Percentiles rank a stretch among this genome's conserved stretches.
phyloP scores from a whole-genome alignment of 2,888 invertebrate species.

The Atrina japonica region DNA sequence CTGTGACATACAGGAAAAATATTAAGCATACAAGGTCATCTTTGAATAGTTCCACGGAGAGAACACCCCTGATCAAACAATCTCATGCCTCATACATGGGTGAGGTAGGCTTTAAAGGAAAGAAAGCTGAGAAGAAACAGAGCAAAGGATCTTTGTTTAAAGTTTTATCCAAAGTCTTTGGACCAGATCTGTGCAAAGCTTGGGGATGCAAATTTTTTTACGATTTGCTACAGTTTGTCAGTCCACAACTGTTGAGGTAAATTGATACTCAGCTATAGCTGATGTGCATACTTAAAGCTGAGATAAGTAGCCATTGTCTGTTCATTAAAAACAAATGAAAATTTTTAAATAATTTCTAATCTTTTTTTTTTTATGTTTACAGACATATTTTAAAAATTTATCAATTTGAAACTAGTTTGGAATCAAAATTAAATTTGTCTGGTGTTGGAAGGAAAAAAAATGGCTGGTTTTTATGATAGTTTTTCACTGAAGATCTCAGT shows the following conservation, averaged over 20 bases:
- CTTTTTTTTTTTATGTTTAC: too few relatives aligned
- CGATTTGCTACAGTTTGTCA: conserved; percentile 67
- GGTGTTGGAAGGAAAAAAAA: too few relatives aligned
- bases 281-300: too few relatives aligned
- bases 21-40: not conserved
- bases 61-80: conserved; percentile 43
- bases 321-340: too few relatives aligned
- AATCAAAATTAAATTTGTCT: too few relatives aligned
- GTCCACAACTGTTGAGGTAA: conserved; percentile 64
- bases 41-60: conserved; percentile 27
- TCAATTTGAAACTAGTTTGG: too few relatives aligned
- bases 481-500: too few relatives aligned
- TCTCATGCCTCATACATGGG: conserved; percentile 11
- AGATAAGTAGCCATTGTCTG: too few relatives aligned
- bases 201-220: conserved; percentile 66
- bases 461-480: too few relatives aligned
- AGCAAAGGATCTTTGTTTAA: conserved; percentile 75
- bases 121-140: conserved; percentile 45
- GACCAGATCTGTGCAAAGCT: conserved; percentile 62
- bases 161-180: conserved; percentile 57
- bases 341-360: too few relatives aligned
- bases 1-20: not conserved
- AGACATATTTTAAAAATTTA: too few relatives aligned
- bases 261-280: conserved; percentile 32
- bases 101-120: conserved; percentile 40